Evolutionary conservation across 2,888 invertebrate genomes (phyloP).

Genomic region (Nebria salina): DNA sequence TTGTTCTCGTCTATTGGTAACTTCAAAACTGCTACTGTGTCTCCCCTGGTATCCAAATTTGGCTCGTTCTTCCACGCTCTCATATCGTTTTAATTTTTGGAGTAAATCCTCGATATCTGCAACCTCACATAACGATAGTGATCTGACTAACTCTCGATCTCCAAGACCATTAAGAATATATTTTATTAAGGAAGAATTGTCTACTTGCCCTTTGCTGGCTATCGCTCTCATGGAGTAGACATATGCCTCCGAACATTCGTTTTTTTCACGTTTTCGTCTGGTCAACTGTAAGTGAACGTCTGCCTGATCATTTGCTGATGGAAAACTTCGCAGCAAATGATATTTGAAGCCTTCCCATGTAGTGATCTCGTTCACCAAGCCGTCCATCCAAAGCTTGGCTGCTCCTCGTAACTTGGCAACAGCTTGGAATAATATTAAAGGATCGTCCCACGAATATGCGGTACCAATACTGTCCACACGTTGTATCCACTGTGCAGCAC

Average conservation of each 20-base stretch:
- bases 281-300: no score
- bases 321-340: background rate
- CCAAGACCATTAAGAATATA: no score
- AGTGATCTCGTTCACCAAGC: background rate
- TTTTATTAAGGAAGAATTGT: background rate
- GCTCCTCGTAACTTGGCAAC: no score
- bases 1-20: background rate
- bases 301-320: background rate
- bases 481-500: no score
- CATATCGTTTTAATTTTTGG: background rate
- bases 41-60: background rate
- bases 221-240: background rate
- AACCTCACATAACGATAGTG: slow-evolving; percentile 10
- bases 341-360: background rate
- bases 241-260: background rate
- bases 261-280: no score
- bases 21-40: background rate
- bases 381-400: no score
- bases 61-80: background rate
- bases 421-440: no score
- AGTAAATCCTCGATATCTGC: background rate
- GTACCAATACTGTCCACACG: no score
- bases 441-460: no score
- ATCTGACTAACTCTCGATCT: no score
- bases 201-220: background rate